Evolutionary conservation across 2,113 vertebrate genomes (phyloP).

Genomic region (Cavia aperea): DNA sequence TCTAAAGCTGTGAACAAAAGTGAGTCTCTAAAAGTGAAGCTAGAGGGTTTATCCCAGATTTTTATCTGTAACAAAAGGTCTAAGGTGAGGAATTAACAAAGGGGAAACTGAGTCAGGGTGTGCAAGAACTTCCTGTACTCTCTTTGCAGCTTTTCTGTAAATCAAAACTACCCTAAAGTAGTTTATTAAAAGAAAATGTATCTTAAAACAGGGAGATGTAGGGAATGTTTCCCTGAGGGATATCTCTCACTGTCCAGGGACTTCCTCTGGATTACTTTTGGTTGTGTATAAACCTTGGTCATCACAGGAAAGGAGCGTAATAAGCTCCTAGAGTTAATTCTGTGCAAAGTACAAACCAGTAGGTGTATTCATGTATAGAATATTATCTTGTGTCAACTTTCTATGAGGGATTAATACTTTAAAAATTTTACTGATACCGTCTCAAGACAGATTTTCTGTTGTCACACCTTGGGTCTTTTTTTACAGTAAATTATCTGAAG

Average conservation of each 20-base stretch:
- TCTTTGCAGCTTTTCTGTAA: not conserved
- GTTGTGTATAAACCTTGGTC: not conserved
- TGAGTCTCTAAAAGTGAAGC: not conserved
- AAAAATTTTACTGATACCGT: not conserved
- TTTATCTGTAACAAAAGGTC: not conserved
- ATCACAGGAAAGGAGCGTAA: not conserved
- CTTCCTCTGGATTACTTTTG: not conserved
- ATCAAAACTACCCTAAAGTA: not conserved
- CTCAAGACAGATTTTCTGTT: not conserved
- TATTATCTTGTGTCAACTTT: slow-evolving; percentile 22
- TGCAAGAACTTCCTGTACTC: not conserved
- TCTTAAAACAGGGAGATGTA: not conserved
- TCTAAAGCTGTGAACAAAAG: not conserved
- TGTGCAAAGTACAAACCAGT: not conserved
- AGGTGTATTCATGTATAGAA: not conserved
- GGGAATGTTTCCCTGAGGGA: not conserved
- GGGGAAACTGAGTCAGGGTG: not conserved
- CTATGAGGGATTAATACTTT: not conserved
- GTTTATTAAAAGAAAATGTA: slow-evolving; percentile 9
- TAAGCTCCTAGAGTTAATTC: not conserved
- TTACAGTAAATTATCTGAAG: not conserved
- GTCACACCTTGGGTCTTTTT: not conserved
- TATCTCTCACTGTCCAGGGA: not conserved
- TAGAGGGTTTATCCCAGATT: not conserved
- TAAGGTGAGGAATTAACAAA: not conserved